A percentile compares a stretch with the other conserved stretches of the same genome.
phyloP scores from a whole-genome alignment of 2,888 invertebrate species.

The Acrobasis repandana region DNA sequence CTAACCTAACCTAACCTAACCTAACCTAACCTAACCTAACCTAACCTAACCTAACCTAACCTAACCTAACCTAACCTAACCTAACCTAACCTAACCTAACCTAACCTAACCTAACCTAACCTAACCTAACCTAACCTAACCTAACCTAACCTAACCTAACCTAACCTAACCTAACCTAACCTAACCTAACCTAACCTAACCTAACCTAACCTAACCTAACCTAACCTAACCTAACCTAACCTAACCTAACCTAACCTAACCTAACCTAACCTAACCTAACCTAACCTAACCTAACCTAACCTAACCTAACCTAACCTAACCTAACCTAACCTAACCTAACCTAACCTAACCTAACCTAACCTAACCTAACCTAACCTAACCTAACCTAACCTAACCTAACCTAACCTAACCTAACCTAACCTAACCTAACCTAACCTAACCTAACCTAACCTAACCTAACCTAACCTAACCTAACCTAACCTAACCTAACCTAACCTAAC shows the following conservation, averaged over 20 bases:
- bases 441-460: constrained; percentile 2
- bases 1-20: constrained; percentile 14
- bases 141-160: constrained; percentile 14
- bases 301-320: constrained; percentile 2
- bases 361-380: constrained; percentile 2
- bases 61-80: constrained; percentile 11
- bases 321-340: constrained; percentile 2
- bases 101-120: constrained; percentile 7
- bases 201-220: constrained; percentile 2
- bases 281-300: constrained; percentile 2
- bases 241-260: constrained; percentile 2
- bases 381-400: constrained; percentile 2
- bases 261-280: constrained; percentile 2
- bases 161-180: constrained; percentile 13
- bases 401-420: constrained; percentile 2
- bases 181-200: constrained; percentile 2
- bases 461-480: constrained; percentile 1
- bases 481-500: constrained; percentile 2
- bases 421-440: constrained; percentile 2
- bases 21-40: constrained; percentile 14
- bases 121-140: constrained; percentile 11
- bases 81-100: constrained; percentile 6
- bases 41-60: constrained; percentile 14
- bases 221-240: constrained; percentile 2
- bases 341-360: constrained; percentile 2